A percentile compares a stretch with the other conserved stretches of the same genome.
phyloP scores from a whole-genome alignment of 1,140 invertebrate genomes.

The Telenomus remus region DNA sequence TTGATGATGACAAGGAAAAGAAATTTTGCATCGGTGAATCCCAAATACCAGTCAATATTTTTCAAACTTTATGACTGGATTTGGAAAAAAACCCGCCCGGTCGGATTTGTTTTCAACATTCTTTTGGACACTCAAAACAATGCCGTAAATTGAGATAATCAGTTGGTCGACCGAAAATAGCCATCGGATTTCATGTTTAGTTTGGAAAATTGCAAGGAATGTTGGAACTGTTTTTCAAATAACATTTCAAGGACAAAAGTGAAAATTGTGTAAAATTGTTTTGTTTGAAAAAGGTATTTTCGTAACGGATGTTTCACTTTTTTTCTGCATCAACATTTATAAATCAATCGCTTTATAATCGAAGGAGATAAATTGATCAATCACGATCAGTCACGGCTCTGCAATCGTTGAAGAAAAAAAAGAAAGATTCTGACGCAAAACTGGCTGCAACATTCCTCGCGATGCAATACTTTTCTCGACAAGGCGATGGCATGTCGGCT shows the following conservation, averaged over 20 bases:
- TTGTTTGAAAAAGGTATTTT: too few relatives aligned
- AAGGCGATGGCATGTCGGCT: slow-evolving; percentile 21
- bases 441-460: slow-evolving; percentile 23
- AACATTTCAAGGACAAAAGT: too few relatives aligned
- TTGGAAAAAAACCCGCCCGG: slow-evolving; percentile 53
- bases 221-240: too few relatives aligned
- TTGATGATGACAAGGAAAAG: neutral
- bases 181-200: too few relatives aligned
- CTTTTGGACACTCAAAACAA: slow-evolving; percentile 12
- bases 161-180: slow-evolving; percentile 16
- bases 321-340: neutral
- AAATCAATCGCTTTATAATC: too few relatives aligned
- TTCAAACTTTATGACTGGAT: neutral
- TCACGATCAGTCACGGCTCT: too few relatives aligned
- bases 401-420: neutral
- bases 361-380: too few relatives aligned
- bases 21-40: slow-evolving; percentile 27
- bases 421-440: slow-evolving; percentile 8
- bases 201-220: too few relatives aligned
- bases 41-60: slow-evolving; percentile 58
- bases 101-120: slow-evolving; percentile 29
- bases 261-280: too few relatives aligned
- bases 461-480: slow-evolving; percentile 24
- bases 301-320: too few relatives aligned
- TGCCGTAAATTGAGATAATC: slow-evolving; percentile 43